These are phyloP conservation scores for Phoxinus phoxinus DNA, from an alignment of 2,113 vertebrate genomes.

Conservation along the genomic window DNA sequence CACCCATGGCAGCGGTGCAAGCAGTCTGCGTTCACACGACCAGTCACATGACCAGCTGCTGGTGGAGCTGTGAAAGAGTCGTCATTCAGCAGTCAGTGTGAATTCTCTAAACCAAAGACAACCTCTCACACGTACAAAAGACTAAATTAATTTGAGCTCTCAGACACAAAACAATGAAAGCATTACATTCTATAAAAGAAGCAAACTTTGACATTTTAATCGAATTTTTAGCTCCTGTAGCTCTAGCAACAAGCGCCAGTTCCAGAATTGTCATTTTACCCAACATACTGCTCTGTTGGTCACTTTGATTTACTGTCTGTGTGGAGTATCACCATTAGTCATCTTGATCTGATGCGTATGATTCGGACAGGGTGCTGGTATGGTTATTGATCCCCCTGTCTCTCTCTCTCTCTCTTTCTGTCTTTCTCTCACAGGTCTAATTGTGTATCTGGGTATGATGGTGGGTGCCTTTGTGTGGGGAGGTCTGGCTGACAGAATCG, in stretches of 20 bases:
- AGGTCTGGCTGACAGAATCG: conserved; percentile 92
- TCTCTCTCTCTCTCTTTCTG: neutral
- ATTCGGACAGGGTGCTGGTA: neutral
- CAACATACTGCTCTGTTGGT: neutral
- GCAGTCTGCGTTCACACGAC: conserved; percentile 25
- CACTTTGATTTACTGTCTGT: conserved; percentile 13
- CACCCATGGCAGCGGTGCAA: conserved; percentile 50
- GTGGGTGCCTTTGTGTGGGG: conserved; percentile 97
- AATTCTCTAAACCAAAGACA: conserved; percentile 4
- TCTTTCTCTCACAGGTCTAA: conserved; percentile 79
- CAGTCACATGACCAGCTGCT: conserved; percentile 28
- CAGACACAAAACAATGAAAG: neutral
- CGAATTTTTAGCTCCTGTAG: neutral
- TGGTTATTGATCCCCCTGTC: neutral
- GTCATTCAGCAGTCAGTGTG: conserved; percentile 28
- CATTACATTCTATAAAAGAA: neutral
- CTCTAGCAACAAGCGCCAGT: neutral
- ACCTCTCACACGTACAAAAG: neutral
- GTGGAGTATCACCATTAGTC: neutral
- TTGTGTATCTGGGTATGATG: conserved; percentile 98
- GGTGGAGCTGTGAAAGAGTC: neutral
- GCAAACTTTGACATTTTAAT: neutral
- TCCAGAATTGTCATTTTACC: neutral
- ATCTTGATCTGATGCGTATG: neutral
- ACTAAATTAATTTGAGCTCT: neutral